Evolutionary conservation across 2,113 vertebrate species (phyloP), one percentile per base, ranked within the genome.

Genomic region (Gadus chalcogrammus): DNA sequence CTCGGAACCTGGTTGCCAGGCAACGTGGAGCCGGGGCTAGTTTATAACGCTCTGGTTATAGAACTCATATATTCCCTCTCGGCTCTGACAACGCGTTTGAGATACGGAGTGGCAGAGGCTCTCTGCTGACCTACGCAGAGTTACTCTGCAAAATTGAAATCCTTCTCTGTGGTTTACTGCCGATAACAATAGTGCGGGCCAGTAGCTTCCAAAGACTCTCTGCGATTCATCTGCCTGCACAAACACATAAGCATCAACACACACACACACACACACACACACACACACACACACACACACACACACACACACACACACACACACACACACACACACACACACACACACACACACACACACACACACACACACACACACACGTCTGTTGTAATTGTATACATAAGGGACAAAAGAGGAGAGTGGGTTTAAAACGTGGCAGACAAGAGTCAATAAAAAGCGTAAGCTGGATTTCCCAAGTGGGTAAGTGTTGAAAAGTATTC

Each of bases 1-100:
- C 87, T 87, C 86, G 83, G 89, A 73, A 87, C 87, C 86, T 87
- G 83, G 89, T 92, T 91, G 90, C 89, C 87, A 91, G 76, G 91
- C 90, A 91, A 91, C 88, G 73, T 88, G 85, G 81, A 87, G 79
- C 79, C 65, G 74, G 73, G 77, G 74, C 24, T 85, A 79, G 78
- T 82, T 83, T 73, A 80, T 74, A 73, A 68, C 68, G 65, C 76
- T 84, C 83, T 78, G 76, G 79, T 86, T 83, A 82, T 78, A 76
- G 85, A 81, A 76, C 64, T 67, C 48, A 59, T 61, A 84, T 85
- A 48, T 78, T 82, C 70, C 73, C 74, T 78, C 72, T 68, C 78
- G 80, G 80, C 71, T 81, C 79, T 76, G 75, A 84, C 85, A 76
- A 85, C 84, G 82, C 79, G 80, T 80, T 72, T 81, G 71, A 73